Evolutionary conservation across 1,140 invertebrate genomes (phyloP), one percentile per base, ranked within the genome.

Genomic region (Dinoponera quadriceps): DNA sequence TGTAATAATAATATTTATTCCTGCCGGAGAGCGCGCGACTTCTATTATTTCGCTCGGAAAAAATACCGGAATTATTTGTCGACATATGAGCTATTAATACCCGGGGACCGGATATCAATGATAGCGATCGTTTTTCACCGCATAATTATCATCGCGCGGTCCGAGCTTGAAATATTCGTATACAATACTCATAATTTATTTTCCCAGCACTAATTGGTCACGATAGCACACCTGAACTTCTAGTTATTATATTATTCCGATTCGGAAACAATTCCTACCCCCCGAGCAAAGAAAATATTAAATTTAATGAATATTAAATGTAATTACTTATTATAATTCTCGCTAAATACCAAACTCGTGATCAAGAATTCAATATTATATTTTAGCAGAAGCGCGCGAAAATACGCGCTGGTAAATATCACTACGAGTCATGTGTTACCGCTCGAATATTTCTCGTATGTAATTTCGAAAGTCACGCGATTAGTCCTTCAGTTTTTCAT

Each of bases 361-460:
- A 75, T 65, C 25, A 22, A 65, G 38, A 18, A 66, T 66, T 55
- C 25, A 75, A 63, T 74, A 74, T 74, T 60, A 29, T 49, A 75
- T 29, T 14, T 75, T 57, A 38, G 33, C 5, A 14, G 2, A 3
- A 33, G 51, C 11, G 20, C 7, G 2, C n/a, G 29, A 13, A 18
- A 55, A 77, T 66, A 11, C 38, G 38, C 38, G 13, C 44, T n/a
- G 1, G 7, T 44, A 54, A 16, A 9, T 22, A 55, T 55, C 11
- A 55, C 20, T 44, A 60, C 33, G 51, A 59, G 27, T 74, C 48
- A 48, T 20, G 49, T 33, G 38, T 44, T 44, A 44, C 22, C n/a
- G 27, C 13, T 25, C 0, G 11, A 20, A 55, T 55, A 55, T 66
- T 38, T 18, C 54, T 38, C 3, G 5, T n/a, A 54, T 22, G 7